Evolutionary conservation across 2,797 vertebrate species (phyloP), one percentile per base, ranked within the genome.

Genomic region (Xiphorhynchus erythropygius): DNA sequence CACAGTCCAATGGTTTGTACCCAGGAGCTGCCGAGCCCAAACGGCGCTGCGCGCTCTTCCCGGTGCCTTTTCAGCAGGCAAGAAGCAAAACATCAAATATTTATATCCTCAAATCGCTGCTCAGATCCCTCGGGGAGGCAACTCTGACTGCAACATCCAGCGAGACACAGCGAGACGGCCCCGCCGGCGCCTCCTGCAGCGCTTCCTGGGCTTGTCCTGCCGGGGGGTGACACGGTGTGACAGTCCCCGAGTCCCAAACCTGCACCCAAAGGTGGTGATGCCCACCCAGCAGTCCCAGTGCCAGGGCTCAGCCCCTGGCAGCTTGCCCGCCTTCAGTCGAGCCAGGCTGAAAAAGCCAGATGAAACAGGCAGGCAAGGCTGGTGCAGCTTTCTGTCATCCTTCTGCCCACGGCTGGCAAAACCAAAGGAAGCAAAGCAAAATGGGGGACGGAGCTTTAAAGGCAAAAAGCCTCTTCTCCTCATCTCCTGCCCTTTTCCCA

Each of bases 21-120:
- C 17, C 65, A 28, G 41, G 56, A 35, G 79, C 5, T 1, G 19
- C 64, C 0, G 6, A 80, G 65, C 64, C 44, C 83, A 56, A n/a
- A 8, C 0, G 0, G 50, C 63, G 80, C 63, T 8, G 18, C 1
- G 2, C 11, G 8, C 46, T 77, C 47, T 53, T 88, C 79, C 76
- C 4, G 2, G 33, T 25, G 74, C 33, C 74, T 67, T 57, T 80
- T 63, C 2, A 42, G 62, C 80, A 19, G 65, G 32, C 21, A 4
- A 89, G 84, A 70, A 70, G 33, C 2, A 6, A 68, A 92, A 52
- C 56, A 81, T 86, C 49, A 71, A 90, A 92, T 74, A 90, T 75
- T 93, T 89, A 78, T 59, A 78, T 60, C 77, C 46, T 87, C 81
- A 86, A 89, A 93, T 70, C 7, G 32, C 94, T 68, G 77, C 93